Percentiles rank a stretch among this genome's conserved stretches.
Evolutionary conservation across 2,797 vertebrate genomes (phyloP).

Genomic region (Enteromius afrohamiltoni): DNA sequence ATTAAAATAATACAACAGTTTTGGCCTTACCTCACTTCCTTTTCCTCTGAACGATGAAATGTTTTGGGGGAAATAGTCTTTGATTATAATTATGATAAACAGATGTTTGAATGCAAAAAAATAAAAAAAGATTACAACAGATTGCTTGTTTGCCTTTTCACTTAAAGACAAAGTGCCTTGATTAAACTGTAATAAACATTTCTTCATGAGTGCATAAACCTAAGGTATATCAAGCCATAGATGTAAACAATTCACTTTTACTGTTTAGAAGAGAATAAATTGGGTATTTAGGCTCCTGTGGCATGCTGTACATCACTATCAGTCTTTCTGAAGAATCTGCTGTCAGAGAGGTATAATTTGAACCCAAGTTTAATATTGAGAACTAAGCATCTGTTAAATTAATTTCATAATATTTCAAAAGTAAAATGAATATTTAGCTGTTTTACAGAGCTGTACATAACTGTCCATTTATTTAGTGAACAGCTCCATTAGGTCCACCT

Average conservation of each 20-base stretch:
- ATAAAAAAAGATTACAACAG: neutral
- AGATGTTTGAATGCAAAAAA: neutral
- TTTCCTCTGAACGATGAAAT: neutral
- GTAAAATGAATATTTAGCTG: neutral
- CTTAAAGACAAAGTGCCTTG: neutral
- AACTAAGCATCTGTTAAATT: neutral
- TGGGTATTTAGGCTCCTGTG: neutral
- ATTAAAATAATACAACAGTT: neutral
- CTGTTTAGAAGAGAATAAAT: neutral
- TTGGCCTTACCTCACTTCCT: constrained; percentile 3
- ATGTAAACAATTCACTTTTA: neutral
- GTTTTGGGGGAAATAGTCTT: neutral
- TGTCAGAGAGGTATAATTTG: neutral
- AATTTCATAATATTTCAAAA: neutral
- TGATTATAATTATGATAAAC: constrained; percentile 8
- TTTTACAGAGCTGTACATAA: neutral
- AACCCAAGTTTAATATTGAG: neutral
- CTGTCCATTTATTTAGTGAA: neutral
- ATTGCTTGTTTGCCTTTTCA: constrained; percentile 7
- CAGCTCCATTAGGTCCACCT: neutral
- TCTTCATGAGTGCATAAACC: neutral
- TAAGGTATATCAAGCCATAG: neutral
- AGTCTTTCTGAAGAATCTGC: neutral
- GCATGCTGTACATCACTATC: neutral
- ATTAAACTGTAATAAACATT: constrained; percentile 3